Evolutionary conservation across 2,113 vertebrate genomes (phyloP).

Genomic region (Axis porcinus): DNA sequence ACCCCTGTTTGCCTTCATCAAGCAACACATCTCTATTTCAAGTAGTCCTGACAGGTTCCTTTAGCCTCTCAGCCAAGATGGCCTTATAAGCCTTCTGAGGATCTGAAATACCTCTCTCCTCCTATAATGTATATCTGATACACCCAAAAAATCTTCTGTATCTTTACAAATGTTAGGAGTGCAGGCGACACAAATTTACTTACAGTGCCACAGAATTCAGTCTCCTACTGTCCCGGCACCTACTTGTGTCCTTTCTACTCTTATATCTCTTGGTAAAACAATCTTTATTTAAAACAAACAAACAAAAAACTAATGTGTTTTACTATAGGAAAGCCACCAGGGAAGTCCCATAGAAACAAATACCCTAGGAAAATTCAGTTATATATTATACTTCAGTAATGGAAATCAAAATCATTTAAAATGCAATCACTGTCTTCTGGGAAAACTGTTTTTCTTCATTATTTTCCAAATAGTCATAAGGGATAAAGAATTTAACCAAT

Average conservation of each 20-base stretch:
- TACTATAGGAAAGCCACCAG: neutral
- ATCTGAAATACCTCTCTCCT: neutral
- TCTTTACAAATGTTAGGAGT: neutral
- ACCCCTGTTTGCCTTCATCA: neutral
- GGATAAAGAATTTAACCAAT: neutral
- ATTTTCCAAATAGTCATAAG: neutral
- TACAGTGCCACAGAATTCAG: neutral
- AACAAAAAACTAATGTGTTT: neutral
- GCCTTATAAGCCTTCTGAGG: neutral
- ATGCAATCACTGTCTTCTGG: neutral
- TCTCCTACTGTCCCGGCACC: neutral
- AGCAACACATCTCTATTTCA: neutral
- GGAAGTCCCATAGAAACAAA: neutral
- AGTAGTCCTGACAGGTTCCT: neutral
- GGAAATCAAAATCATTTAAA: neutral
- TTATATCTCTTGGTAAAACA: neutral
- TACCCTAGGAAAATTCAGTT: neutral
- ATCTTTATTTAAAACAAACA: neutral
- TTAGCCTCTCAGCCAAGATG: neutral
- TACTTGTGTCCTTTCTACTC: neutral
- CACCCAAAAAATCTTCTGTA: neutral
- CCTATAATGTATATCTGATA: neutral
- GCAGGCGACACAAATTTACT: neutral
- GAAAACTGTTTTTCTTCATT: neutral
- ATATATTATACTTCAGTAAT: neutral